These are phyloP conservation scores for Heliconius himera DNA, from an alignment of 1,140 invertebrate species.

Conservation along the genomic window DNA sequence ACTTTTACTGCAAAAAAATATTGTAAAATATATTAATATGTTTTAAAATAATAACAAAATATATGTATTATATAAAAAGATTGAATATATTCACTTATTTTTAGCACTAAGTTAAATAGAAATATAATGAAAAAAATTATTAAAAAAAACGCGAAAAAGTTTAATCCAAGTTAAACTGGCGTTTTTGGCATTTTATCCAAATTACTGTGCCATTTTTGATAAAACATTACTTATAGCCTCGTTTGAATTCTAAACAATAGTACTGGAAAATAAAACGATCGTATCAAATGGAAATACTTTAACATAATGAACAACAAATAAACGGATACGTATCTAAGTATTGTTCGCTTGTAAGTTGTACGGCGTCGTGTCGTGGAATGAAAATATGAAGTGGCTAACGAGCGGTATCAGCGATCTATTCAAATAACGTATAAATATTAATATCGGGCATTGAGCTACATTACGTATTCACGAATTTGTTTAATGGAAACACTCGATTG, in stretches of 20 bases:
- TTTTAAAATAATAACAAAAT: neutral
- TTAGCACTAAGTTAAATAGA: neutral
- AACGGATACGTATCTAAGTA: slow-evolving; percentile 11
- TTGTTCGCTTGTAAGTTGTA: slow-evolving; percentile 11
- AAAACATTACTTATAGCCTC: slow-evolving; percentile 11
- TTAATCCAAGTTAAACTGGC: neutral
- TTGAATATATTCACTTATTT: no score
- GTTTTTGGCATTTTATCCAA: neutral
- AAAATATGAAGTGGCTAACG: slow-evolving; percentile 55
- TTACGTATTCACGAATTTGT: slow-evolving; percentile 78
- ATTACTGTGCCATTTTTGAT: neutral
- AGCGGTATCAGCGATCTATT: slow-evolving; percentile 76
- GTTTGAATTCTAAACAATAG: slow-evolving; percentile 13
- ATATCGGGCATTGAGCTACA: slow-evolving; percentile 69
- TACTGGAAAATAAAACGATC: slow-evolving; percentile 11
- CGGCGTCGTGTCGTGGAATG: slow-evolving; percentile 38
- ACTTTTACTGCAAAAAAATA: neutral
- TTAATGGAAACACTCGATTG: slow-evolving; percentile 73
- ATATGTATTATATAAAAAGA: no score
- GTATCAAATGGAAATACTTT: slow-evolving; percentile 15
- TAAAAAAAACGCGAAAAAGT: neutral
- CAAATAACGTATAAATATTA: slow-evolving; percentile 78
- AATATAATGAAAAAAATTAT: neutral
- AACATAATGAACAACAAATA: slow-evolving; percentile 16
- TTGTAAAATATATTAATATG: neutral